Conservation (phyloP, 2,113 vertebrate species). For the Otis tarda region DNA sequence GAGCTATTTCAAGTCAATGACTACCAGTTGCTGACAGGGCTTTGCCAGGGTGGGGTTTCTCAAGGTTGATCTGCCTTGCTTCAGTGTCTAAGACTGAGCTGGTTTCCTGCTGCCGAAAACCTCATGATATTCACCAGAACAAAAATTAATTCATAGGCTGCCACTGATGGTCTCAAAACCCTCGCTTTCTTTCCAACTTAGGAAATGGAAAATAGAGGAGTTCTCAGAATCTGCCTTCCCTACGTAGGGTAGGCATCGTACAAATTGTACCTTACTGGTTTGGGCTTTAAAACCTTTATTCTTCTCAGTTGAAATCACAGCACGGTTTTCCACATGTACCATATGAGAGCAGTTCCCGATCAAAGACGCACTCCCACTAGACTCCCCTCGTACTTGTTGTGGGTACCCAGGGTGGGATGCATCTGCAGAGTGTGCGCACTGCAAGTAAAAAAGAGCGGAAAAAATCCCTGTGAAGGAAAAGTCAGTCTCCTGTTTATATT, state of each 20-base stretch:
- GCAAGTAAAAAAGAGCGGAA: background rate
- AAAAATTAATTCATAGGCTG: background rate
- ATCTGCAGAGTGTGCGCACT: fast-evolving
- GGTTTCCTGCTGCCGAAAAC: background rate
- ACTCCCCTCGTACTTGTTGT: background rate
- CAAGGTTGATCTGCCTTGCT: background rate
- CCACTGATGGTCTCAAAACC: background rate
- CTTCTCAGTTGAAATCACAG: background rate
- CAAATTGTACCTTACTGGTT: background rate
- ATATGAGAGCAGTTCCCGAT: background rate
- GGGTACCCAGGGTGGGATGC: background rate
- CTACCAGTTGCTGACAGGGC: background rate
- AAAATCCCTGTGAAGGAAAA: constrained; percentile 4
- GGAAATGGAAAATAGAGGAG: background rate
- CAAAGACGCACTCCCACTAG: background rate
- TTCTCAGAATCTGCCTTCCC: constrained; percentile 3
- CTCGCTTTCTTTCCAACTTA: background rate
- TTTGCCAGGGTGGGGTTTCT: background rate
- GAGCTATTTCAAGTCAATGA: background rate
- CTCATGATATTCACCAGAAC: background rate
- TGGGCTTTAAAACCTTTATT: background rate
- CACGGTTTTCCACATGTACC: background rate
- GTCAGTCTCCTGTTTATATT: background rate
- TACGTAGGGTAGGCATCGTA: background rate
- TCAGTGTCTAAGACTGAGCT: background rate